Evolutionary conservation across 2,888 invertebrate species (phyloP), one percentile per base, ranked within the genome.

Genomic region (Phania funesta): DNA sequence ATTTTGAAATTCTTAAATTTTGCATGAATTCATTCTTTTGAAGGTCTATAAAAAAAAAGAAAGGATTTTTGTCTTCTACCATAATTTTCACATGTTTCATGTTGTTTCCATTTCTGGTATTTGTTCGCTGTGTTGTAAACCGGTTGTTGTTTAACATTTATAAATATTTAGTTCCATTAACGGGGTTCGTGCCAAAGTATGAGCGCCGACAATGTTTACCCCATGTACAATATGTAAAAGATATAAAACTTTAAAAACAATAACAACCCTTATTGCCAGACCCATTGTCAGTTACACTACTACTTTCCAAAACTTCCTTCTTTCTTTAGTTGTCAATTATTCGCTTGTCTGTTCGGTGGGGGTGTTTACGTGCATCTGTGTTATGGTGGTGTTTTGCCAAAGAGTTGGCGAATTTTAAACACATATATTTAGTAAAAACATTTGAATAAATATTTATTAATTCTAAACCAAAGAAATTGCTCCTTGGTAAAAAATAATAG

Each of bases 271-370:
- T 81, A 77, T 52, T 54, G 32, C n/a, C 11, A 60, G 38, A 67
- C 38, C 44, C 26, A 67, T 74, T 67, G 50, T 62, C 18, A 62
- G 56, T 38, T 41, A 35, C 58, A 75, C 56, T 50, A 70, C 44
- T 46, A 20, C 29, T 71, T 29, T 20, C 24, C 16, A 38, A 38
- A 71, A 71, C 54, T 64, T 62, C 48, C 26, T 73, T 60, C 32
- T 24, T 54, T 60, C 76, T 73, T 85, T 85, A 89, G 90, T 90
- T 88, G 86, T 86, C 86, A 87, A 86, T 88, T 89, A 86, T 86
- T 87, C 87, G 87, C 88, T 86, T 86, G 85, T 86, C 86, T 80
- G 87, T 87, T 86, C 85, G 87, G 86, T 86, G 88, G 87, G 86
- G 87, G 87, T 88, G 87, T 90, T 11, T 16, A 58, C 26, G 41